Evolutionary conservation across 2,797 vertebrate species (phyloP).

Genomic region (Sphaeramia orbicularis): DNA sequence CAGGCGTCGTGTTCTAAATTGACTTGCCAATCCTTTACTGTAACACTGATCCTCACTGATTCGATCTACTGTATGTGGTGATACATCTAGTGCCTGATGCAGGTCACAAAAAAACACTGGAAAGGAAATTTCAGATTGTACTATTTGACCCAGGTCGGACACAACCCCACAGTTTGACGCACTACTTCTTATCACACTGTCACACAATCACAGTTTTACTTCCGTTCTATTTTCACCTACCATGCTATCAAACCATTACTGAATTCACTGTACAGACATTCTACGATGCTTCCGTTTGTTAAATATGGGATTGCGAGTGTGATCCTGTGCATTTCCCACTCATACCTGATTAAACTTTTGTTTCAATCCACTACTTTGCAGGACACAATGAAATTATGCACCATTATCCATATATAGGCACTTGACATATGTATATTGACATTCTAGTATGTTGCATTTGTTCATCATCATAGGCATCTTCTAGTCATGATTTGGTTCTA

Average conservation of each 20-base stretch:
- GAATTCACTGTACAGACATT: slow-evolving; percentile 56
- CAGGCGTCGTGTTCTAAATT: slow-evolving; percentile 33
- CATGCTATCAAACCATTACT: slow-evolving; percentile 49
- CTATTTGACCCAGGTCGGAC: slow-evolving; percentile 68
- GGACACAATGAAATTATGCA: slow-evolving; percentile 48
- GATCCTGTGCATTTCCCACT: slow-evolving; percentile 41
- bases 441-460: slow-evolving; percentile 68
- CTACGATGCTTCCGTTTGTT: slow-evolving; percentile 43
- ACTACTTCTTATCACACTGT: slow-evolving; percentile 38
- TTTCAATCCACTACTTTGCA: slow-evolving; percentile 45
- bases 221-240: slow-evolving; percentile 59
- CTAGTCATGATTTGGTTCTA: slow-evolving; percentile 69
- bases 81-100: slow-evolving; percentile 46
- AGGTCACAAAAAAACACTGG: slow-evolving; percentile 52
- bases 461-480: slow-evolving; percentile 60
- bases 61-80: slow-evolving; percentile 48
- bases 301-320: slow-evolving; percentile 25
- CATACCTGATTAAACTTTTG: slow-evolving; percentile 33
- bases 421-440: slow-evolving; percentile 72
- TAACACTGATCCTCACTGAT: slow-evolving; percentile 48
- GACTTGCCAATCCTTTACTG: slow-evolving; percentile 38
- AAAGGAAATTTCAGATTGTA: slow-evolving; percentile 57
- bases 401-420: slow-evolving; percentile 68
- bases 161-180: slow-evolving; percentile 32
- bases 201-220: slow-evolving; percentile 41